These are phyloP conservation scores for Cheilosia pagana DNA, from an alignment of 2,888 invertebrate species.

Conservation along the genomic window DNA sequence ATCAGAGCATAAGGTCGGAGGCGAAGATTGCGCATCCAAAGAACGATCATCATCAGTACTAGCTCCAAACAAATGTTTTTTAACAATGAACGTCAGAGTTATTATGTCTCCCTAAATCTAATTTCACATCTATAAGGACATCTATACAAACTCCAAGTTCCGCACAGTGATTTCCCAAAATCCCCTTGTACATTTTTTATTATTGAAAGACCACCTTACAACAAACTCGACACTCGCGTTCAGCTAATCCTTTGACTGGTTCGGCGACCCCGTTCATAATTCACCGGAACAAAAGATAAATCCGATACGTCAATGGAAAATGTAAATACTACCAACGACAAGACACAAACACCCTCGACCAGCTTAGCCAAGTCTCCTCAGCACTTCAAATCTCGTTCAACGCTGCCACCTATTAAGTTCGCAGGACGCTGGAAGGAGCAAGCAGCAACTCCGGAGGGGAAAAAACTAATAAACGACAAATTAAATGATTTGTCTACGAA, in stretches of 20 bases:
- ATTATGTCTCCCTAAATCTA: too few relatives aligned
- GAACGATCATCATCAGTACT: too few relatives aligned
- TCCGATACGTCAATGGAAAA: slow-evolving; percentile 31
- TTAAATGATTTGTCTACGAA: slow-evolving; percentile 77
- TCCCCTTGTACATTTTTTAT: too few relatives aligned
- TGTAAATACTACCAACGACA: slow-evolving; percentile 46
- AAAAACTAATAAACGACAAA: slow-evolving; percentile 77
- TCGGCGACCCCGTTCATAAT: not conserved
- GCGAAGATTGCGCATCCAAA: too few relatives aligned
- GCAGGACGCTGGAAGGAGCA: too few relatives aligned
- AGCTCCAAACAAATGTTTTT: too few relatives aligned
- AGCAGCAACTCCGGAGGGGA: slow-evolving; percentile 43
- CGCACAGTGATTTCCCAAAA: too few relatives aligned
- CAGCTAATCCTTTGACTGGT: slow-evolving; percentile 8
- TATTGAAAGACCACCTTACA: too few relatives aligned
- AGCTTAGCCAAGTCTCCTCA: not conserved
- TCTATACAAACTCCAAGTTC: too few relatives aligned
- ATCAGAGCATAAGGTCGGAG: too few relatives aligned
- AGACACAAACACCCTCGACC: slow-evolving; percentile 39
- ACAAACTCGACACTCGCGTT: not conserved
- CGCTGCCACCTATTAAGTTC: slow-evolving; percentile 10
- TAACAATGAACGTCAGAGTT: too few relatives aligned
- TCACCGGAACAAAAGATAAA: not conserved
- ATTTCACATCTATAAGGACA: too few relatives aligned
- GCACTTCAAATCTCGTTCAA: slow-evolving; percentile 5